phyloP scores from a whole-genome alignment of 2,888 invertebrate species.

The Leucophenga montana region DNA sequence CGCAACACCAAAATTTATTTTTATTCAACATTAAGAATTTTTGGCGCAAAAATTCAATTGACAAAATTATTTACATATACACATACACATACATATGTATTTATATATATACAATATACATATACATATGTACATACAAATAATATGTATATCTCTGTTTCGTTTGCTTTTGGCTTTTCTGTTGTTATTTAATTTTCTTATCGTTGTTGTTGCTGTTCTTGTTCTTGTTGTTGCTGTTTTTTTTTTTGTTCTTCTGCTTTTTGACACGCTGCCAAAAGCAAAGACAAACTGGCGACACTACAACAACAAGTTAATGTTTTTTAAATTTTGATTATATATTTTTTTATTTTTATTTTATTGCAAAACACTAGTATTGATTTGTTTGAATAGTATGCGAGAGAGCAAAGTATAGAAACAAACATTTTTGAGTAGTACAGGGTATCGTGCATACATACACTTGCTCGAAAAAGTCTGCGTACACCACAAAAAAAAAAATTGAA shows the following conservation, averaged over 20 bases:
- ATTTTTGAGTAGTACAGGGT: too few species aligned
- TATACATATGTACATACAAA: constrained; percentile 21
- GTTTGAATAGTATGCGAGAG: too few species aligned
- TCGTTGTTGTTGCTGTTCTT: neutral
- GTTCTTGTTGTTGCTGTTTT: constrained; percentile 22
- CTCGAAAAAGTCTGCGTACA: too few species aligned
- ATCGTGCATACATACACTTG: too few species aligned
- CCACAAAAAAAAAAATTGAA: too few species aligned
- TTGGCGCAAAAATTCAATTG: constrained; percentile 53
- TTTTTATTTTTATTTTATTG: constrained; percentile 13
- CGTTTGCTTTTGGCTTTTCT: constrained; percentile 1
- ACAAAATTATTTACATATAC: constrained; percentile 17
- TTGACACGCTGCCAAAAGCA: constrained; percentile 45
- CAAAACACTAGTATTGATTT: constrained; percentile 33
- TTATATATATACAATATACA: neutral
- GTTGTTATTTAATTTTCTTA: constrained; percentile 51
- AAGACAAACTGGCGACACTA: constrained; percentile 48
- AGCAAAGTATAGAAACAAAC: too few species aligned
- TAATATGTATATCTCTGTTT: constrained; percentile 30
- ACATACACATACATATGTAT: constrained; percentile 30
- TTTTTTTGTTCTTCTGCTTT: constrained; percentile 29
- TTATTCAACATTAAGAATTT: constrained; percentile 36
- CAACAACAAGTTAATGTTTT: constrained; percentile 22
- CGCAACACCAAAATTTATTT: constrained; percentile 35
- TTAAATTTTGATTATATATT: neutral